These are phyloP conservation scores for Drosophila punjabiensis DNA, from an alignment of 1,140 invertebrate species.

Conservation along the genomic window DNA sequence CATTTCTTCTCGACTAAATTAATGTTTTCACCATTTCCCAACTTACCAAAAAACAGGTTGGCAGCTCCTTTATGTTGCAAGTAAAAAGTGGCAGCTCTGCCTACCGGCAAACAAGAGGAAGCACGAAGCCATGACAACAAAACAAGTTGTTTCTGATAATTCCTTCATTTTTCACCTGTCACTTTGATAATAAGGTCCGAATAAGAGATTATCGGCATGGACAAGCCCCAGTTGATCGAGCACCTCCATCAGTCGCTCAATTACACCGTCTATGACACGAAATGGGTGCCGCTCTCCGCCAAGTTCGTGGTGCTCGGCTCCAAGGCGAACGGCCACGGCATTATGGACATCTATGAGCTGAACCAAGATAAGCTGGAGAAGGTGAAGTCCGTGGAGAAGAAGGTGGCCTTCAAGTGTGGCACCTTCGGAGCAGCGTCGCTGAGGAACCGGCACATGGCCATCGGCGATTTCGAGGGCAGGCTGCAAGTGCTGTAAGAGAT, in stretches of 20 bases:
- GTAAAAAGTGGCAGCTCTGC: not conserved
- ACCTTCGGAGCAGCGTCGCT: constrained; percentile 95
- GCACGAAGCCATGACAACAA: constrained; percentile 53
- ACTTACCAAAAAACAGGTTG: not conserved
- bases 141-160: constrained; percentile 56
- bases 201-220: constrained; percentile 77
- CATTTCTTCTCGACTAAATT: not conserved
- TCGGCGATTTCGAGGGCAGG: constrained; percentile 96
- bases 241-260: constrained; percentile 94
- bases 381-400: constrained; percentile 91
- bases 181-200: constrained; percentile 12
- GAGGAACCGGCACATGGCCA: constrained; percentile 92
- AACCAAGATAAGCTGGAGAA: constrained; percentile 90
- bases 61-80: not conserved
- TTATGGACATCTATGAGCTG: constrained; percentile 95
- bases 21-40: no score
- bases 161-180: constrained; percentile 23
- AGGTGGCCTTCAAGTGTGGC: constrained; percentile 95
- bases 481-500: constrained; percentile 91
- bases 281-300: constrained; percentile 97
- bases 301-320: constrained; percentile 96
- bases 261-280: constrained; percentile 96
- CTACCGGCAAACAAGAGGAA: constrained; percentile 7
- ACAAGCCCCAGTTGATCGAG: constrained; percentile 95
- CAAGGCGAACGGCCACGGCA: constrained; percentile 92